These are phyloP conservation scores for Temnopleurus reevesii DNA, from an alignment of 53 echinoderm and acorn worm genomes.

Conservation along the genomic window DNA sequence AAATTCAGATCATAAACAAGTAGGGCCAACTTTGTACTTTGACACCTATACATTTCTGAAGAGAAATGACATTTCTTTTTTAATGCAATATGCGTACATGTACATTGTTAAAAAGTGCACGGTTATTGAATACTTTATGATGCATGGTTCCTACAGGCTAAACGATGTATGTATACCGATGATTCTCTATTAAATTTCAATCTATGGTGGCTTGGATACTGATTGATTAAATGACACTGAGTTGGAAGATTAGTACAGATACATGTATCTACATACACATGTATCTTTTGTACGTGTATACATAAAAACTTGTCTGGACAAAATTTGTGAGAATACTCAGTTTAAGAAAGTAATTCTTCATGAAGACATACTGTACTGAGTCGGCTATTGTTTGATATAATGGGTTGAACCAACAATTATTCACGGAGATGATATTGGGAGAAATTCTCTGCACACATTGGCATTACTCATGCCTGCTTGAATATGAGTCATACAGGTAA, in stretches of 20 bases:
- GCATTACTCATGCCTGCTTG: slow-evolving; percentile 10
- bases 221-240: no score
- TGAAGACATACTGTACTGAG: no score
- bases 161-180: no score
- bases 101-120: neutral
- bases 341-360: no score
- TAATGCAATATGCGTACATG: no score
- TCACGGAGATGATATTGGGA: slow-evolving; percentile 23
- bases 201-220: no score
- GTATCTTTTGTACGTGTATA: no score
- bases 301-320: no score
- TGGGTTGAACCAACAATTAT: no score
- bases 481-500: slow-evolving; percentile 27
- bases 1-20: no score
- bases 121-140: neutral
- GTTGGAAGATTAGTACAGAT: neutral
- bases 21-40: neutral
- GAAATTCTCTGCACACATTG: neutral
- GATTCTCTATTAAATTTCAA: neutral
- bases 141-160: neutral
- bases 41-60: neutral
- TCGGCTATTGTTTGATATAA: no score
- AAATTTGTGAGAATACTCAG: no score
- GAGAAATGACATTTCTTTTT: neutral
- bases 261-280: neutral